These are phyloP conservation scores for Pygmarrhopalites habei DNA, from an alignment of 1,140 invertebrate species.

Conservation along the genomic window DNA sequence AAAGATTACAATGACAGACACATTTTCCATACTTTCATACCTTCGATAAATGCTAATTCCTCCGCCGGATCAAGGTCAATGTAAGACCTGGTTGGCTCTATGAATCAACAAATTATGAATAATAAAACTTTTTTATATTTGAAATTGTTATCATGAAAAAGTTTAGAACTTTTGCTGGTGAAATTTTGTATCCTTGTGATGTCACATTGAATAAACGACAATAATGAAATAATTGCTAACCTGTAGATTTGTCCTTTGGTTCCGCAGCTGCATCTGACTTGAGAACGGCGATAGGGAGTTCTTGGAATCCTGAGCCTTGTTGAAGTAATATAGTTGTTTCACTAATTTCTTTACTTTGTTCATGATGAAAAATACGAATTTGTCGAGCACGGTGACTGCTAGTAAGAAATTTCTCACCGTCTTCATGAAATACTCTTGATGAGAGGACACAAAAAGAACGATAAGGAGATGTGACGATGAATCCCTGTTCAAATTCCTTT, in stretches of 20 bases:
- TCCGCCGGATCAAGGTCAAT: constrained; percentile 30
- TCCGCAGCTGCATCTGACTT: constrained; percentile 43
- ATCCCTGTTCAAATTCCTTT: too few species aligned
- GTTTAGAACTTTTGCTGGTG: neutral
- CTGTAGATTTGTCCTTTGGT: neutral
- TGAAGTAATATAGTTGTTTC: constrained; percentile 57
- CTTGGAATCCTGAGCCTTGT: constrained; percentile 58
- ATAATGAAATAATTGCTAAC: neutral
- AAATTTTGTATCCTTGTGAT: neutral
- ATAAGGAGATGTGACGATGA: too few species aligned
- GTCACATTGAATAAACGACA: neutral
- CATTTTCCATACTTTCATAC: too few species aligned
- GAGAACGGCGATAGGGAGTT: constrained; percentile 59
- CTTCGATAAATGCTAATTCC: constrained; percentile 40
- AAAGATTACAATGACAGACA: too few species aligned
- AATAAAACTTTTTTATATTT: neutral
- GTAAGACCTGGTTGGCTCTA: constrained; percentile 18
- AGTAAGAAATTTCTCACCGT: too few species aligned
- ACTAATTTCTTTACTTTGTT: constrained; percentile 38
- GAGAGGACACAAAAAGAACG: too few species aligned
- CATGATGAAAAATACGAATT: too few species aligned
- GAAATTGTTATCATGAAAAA: neutral
- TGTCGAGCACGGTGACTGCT: too few species aligned
- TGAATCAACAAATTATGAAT: constrained; percentile 21
- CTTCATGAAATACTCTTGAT: too few species aligned